These are phyloP conservation scores for Leucophenga varia DNA, from an alignment of 1,140 invertebrate genomes.

Conservation along the genomic window DNA sequence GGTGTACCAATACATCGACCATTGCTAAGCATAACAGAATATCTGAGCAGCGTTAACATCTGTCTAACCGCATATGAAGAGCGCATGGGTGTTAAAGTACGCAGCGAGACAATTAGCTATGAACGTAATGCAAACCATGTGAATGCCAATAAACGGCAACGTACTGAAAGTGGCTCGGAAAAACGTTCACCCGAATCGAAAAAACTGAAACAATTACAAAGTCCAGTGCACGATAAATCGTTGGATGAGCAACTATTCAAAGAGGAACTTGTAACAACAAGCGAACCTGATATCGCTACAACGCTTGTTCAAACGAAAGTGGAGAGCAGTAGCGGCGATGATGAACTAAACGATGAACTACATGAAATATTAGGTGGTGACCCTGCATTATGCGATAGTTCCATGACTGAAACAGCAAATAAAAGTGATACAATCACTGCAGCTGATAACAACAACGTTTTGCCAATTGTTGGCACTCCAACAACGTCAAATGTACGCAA, in stretches of 20 bases:
- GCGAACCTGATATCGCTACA: not conserved
- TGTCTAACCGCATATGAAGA: constrained; percentile 73
- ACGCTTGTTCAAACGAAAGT: constrained; percentile 12
- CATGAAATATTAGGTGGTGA: constrained; percentile 26
- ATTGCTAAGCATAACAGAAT: constrained; percentile 71
- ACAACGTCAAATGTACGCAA: not conserved
- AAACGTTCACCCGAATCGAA: constrained; percentile 55
- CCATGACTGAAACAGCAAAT: not conserved
- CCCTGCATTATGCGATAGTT: too few relatives aligned
- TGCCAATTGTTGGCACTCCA: not conserved
- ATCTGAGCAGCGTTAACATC: constrained; percentile 72
- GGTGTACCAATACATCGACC: constrained; percentile 68
- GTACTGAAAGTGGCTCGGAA: constrained; percentile 61
- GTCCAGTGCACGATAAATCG: constrained; percentile 28
- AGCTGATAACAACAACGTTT: not conserved
- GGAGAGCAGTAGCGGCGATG: constrained; percentile 37
- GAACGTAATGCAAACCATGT: constrained; percentile 17
- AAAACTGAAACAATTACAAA: constrained; percentile 30
- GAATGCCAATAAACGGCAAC: constrained; percentile 60
- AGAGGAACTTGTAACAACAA: not conserved
- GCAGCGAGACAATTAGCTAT: constrained; percentile 50
- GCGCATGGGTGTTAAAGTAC: constrained; percentile 63
- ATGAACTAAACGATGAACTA: constrained; percentile 40
- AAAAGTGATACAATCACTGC: too few relatives aligned
- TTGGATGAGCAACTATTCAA: constrained; percentile 20